Conservation (phyloP, 2,113 vertebrate genomes). For the Phaethon lepturus region DNA sequence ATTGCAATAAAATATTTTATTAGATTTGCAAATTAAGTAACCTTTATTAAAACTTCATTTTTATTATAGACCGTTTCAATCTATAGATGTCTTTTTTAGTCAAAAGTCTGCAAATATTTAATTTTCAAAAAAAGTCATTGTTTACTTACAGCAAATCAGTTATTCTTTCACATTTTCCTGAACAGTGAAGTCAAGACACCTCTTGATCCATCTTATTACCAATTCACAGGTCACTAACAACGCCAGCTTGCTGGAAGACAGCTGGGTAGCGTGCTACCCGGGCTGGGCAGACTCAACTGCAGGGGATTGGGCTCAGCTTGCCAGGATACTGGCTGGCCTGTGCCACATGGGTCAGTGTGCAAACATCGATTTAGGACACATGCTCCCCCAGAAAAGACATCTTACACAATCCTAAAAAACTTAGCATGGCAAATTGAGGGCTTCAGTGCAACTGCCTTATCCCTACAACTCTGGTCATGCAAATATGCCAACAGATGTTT, state of each 20-base stretch:
- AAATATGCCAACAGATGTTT: background rate
- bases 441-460: background rate
- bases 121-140: background rate
- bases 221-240: background rate
- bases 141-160: background rate
- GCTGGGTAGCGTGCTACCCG: background rate
- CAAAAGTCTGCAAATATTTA: background rate
- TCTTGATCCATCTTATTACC: background rate
- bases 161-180: background rate
- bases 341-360: accelerated
- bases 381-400: background rate
- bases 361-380: background rate
- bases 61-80: background rate
- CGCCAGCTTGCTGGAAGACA: background rate
- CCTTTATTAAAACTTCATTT: background rate
- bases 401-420: background rate
- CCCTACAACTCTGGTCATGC: background rate
- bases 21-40: background rate
- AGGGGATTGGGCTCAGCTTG: background rate
- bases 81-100: background rate
- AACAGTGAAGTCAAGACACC: no score
- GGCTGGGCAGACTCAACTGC: background rate
- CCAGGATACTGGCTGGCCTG: accelerated
- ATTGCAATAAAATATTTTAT: background rate
- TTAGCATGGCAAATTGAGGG: background rate